Evolutionary conservation across 2,797 vertebrate genomes (phyloP).

Genomic region (Neopelma chrysocephalum): DNA sequence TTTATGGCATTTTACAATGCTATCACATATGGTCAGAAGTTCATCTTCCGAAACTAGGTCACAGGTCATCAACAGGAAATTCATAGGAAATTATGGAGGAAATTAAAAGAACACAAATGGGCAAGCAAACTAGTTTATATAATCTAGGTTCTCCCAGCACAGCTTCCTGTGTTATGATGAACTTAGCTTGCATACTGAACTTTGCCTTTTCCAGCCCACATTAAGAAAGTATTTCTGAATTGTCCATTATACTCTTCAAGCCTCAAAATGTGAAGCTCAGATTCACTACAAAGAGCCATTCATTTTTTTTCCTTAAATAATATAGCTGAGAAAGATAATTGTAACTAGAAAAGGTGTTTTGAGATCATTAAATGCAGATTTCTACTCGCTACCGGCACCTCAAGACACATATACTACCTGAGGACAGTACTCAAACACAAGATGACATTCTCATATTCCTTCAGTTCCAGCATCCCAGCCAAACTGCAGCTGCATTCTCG

Average conservation of each 20-base stretch:
- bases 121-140: slow-evolving; percentile 26
- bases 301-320: not conserved
- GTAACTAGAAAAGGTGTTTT: not conserved
- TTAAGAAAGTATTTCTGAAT: slow-evolving; percentile 20
- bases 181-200: slow-evolving; percentile 29
- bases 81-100: slow-evolving; percentile 54
- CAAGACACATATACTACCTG: not conserved
- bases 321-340: not conserved
- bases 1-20: not conserved
- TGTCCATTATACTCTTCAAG: not conserved
- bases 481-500: not conserved
- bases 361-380: not conserved
- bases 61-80: slow-evolving; percentile 57
- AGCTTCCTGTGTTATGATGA: slow-evolving; percentile 54
- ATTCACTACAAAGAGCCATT: not conserved
- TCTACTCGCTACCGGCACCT: not conserved
- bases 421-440: not conserved
- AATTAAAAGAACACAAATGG: slow-evolving; percentile 45
- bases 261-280: not conserved
- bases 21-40: slow-evolving; percentile 2
- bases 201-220: not conserved
- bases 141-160: slow-evolving; percentile 2
- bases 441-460: not conserved
- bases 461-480: not conserved
- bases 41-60: slow-evolving; percentile 23